phyloP scores from a whole-genome alignment of 2,888 invertebrate genomes.

The Papilio elwesi region DNA sequence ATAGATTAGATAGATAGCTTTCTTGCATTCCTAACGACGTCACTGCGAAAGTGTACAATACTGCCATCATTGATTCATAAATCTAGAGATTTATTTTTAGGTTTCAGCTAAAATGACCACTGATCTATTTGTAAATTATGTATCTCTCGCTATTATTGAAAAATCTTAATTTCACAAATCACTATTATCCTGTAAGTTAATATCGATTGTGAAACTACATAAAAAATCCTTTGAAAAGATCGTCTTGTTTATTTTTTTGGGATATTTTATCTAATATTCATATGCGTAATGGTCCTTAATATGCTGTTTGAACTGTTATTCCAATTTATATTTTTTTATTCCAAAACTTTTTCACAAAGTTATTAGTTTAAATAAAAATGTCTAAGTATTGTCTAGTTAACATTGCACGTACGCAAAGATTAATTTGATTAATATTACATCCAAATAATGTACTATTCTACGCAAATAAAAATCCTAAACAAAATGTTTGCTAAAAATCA shows the following conservation, averaged over 20 bases:
- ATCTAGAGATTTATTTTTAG: conserved; percentile 24
- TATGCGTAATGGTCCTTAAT: too few species aligned
- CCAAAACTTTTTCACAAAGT: neutral
- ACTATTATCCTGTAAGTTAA: neutral
- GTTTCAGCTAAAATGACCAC: neutral
- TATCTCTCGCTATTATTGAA: conserved; percentile 2
- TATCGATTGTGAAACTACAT: neutral
- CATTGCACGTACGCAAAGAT: neutral
- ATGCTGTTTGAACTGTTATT: too few species aligned
- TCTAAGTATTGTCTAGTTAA: too few species aligned
- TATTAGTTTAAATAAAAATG: neutral
- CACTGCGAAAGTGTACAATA: conserved; percentile 14
- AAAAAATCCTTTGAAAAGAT: neutral
- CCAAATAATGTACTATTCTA: neutral
- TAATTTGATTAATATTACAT: neutral
- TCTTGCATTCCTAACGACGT: conserved; percentile 7
- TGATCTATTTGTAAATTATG: neutral
- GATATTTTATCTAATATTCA: neutral
- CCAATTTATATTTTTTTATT: neutral
- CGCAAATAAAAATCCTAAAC: neutral
- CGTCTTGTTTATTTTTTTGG: neutral
- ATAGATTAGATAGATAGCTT: too few species aligned
- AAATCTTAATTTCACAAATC: neutral
- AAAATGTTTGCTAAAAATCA: conserved; percentile 12
- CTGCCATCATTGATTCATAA: conserved; percentile 21